Evolutionary conservation across 2,888 invertebrate genomes (phyloP).

Genomic region (Dicyrtoma fusca): DNA sequence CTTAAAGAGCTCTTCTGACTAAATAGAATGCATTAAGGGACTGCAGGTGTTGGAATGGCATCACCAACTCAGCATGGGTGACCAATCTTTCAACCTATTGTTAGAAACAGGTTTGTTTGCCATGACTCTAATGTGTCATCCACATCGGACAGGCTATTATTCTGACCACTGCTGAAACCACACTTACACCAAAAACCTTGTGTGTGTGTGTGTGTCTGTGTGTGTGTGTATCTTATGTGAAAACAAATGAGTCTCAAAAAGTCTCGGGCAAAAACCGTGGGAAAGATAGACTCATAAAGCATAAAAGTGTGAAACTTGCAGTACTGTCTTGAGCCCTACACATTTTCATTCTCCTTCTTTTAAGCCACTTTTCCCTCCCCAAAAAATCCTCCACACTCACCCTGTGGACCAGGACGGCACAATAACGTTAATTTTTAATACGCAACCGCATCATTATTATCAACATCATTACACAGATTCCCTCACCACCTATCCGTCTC

Average conservation of each 20-base stretch:
- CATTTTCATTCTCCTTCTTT: constrained; percentile 7
- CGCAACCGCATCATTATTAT: too few relatives aligned
- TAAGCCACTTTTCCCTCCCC: not conserved
- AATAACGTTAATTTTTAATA: not conserved
- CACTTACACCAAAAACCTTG: constrained; percentile 37
- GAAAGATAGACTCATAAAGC: constrained; percentile 55
- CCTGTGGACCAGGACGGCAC: not conserved
- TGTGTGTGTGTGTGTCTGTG: too few relatives aligned
- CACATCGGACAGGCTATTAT: constrained; percentile 47
- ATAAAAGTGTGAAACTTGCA: constrained; percentile 48
- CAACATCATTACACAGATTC: too few relatives aligned
- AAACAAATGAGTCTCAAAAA: constrained; percentile 53
- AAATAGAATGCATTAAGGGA: constrained; percentile 48
- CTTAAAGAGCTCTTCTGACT: constrained; percentile 36
- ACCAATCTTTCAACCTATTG: constrained; percentile 52
- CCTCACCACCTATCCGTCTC: not conserved
- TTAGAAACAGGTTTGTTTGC: constrained; percentile 54
- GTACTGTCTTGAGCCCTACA: constrained; percentile 10
- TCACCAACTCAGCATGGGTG: constrained; percentile 53
- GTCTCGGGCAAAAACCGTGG: constrained; percentile 50
- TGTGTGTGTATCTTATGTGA: too few relatives aligned
- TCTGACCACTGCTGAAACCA: constrained; percentile 42
- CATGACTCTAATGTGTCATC: constrained; percentile 50
- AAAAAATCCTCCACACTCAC: not conserved
- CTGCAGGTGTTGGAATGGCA: constrained; percentile 54